Evolutionary conservation across 1,140 invertebrate genomes (phyloP).

Genomic region (Rhizoglyphus robini): DNA sequence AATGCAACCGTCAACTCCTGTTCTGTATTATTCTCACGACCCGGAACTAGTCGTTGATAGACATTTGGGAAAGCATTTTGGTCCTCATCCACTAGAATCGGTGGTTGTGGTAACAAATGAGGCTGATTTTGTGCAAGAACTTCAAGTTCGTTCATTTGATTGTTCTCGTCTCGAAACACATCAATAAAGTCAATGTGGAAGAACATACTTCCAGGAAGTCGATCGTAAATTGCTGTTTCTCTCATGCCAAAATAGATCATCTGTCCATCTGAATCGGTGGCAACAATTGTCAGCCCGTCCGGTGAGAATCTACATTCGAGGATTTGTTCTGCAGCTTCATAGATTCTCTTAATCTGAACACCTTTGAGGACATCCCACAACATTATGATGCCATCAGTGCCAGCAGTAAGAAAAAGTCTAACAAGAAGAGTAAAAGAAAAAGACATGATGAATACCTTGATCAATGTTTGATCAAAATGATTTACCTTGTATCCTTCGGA

Average conservation of each 20-base stretch:
- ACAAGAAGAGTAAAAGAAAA: too few relatives aligned
- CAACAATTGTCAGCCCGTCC: constrained; percentile 69
- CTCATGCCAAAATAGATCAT: constrained; percentile 79
- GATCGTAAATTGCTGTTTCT: constrained; percentile 37
- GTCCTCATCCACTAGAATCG: constrained; percentile 89
- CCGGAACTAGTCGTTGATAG: too few relatives aligned
- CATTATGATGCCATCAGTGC: constrained; percentile 84
- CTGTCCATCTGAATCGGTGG: constrained; percentile 89
- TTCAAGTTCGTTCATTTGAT: too few relatives aligned
- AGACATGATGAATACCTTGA: too few relatives aligned
- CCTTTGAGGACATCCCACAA: constrained; percentile 69
- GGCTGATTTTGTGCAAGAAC: constrained; percentile 95
- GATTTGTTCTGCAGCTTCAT: constrained; percentile 47
- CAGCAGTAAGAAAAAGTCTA: constrained; percentile 65
- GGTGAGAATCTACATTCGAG: constrained; percentile 95
- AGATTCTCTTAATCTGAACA: constrained; percentile 31
- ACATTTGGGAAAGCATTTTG: constrained; percentile 88
- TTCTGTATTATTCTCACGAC: too few relatives aligned
- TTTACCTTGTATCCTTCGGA: too few relatives aligned
- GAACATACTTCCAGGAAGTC: constrained; percentile 77
- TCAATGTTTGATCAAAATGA: too few relatives aligned
- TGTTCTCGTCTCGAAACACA: constrained; percentile 64
- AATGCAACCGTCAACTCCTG: too few relatives aligned
- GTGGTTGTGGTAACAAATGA: constrained; percentile 97
- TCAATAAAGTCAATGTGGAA: constrained; percentile 97